Evolutionary conservation across 2,797 vertebrate genomes (phyloP), one percentile per base, ranked within the genome.

Genomic region (Tinamus major): DNA sequence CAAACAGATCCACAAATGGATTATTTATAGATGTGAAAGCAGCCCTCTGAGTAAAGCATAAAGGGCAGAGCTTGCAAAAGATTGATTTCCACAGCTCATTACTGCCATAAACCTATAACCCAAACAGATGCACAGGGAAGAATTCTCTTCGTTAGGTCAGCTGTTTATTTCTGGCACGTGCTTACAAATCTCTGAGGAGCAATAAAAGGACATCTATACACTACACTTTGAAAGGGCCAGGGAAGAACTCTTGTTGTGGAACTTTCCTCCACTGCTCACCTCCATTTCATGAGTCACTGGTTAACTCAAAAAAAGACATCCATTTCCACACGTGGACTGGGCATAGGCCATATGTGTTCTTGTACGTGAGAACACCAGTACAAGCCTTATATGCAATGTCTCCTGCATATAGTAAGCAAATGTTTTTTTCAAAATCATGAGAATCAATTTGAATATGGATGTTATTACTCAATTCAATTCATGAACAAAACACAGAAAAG

Each of bases 61-160:
- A 95, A 97, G 91, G 89, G 85, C 93, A 96, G 64, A 97, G 96
- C 96, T 96, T 96, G 95, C 85, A 94, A 94, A 95, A 96, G 93
- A 97, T 96, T 97, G 96, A 97, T 97, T 97, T 97, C 92, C 91
- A 87, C 90, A 96, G 87, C 93, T 96, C 33, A 1, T 96, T 96
- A 94, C 76, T 95, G 85, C 85, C 79, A 97, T 94, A 96, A 96
- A 96, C 92, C 86, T 93, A 92, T 95, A 96, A 93, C 92, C 85
- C 76, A 86, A 86, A 76, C 79, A 95, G 86, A 93, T 94, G 94
- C 80, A 94, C 70, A 64, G 53, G 92, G 82, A 74, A 95, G n/a
- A 94, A 92, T 85, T 94, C 65, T 88, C 72, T 96, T 94, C 70
- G 85, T 81, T 86, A 69, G 67, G 87, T 96, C 94, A 96, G 94